These are phyloP conservation scores for Gracilinanus agilis DNA, from an alignment of 2,113 vertebrate genomes.

Conservation along the genomic window DNA sequence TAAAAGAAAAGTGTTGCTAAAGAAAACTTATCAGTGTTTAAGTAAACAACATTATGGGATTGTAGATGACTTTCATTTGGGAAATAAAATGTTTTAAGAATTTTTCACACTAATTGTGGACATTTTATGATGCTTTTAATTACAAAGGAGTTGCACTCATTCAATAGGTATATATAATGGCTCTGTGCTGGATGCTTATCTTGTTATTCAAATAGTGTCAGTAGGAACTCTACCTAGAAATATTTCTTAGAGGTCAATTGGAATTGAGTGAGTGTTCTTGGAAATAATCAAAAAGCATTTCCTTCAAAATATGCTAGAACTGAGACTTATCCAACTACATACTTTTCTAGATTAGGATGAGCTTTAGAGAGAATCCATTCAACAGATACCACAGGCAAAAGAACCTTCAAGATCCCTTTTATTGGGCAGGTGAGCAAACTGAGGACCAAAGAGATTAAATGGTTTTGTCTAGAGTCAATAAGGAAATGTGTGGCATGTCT, in stretches of 20 bases:
- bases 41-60: neutral
- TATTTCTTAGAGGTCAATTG: neutral
- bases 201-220: neutral
- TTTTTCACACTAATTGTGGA: neutral
- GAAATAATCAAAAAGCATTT: neutral
- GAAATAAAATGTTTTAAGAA: neutral
- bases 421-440: neutral
- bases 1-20: neutral
- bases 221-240: neutral
- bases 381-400: neutral
- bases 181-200: neutral
- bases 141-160: neutral
- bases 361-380: neutral
- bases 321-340: neutral
- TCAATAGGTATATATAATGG: neutral
- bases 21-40: neutral
- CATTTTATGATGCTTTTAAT: neutral
- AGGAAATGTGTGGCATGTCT: neutral
- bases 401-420: neutral
- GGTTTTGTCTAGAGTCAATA: neutral
- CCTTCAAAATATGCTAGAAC: slow-evolving; percentile 10
- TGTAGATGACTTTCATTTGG: neutral
- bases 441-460: neutral
- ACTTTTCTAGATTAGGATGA: neutral
- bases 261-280: neutral